Percentiles rank a stretch among this genome's conserved stretches.
phyloP scores from a whole-genome alignment of 2,113 vertebrate genomes.

The Chiloscyllium plagiosum region DNA sequence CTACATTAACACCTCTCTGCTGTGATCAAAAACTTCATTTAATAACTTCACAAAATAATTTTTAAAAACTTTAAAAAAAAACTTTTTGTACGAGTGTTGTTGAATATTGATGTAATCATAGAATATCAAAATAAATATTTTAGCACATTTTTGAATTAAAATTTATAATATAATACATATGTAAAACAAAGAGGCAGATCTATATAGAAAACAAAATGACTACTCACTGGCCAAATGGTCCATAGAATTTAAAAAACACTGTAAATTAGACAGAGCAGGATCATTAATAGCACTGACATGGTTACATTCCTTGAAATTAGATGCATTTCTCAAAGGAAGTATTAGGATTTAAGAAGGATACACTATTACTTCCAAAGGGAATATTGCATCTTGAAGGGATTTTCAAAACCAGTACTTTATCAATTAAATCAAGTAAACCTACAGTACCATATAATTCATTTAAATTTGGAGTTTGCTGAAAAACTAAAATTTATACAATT shows the following conservation, averaged over 20 bases:
- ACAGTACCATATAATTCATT: conserved; percentile 33
- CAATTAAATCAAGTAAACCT: conserved; percentile 36
- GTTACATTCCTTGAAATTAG: conserved; percentile 38
- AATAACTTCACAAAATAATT: neutral
- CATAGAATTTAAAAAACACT: conserved; percentile 26
- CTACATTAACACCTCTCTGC: neutral
- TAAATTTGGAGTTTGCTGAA: conserved; percentile 36
- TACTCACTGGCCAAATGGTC: conserved; percentile 26
- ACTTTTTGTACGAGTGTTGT: too few relatives aligned
- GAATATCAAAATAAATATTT: conserved; percentile 16
- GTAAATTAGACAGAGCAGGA: conserved; percentile 35
- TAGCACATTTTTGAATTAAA: conserved; percentile 2
- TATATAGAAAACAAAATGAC: conserved; percentile 33
- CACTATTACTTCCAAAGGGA: conserved; percentile 37
- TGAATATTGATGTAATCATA: neutral
- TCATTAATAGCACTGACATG: conserved; percentile 36
- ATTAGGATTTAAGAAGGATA: conserved; percentile 37
- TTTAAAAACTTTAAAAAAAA: neutral
- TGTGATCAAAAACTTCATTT: neutral
- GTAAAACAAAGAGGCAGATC: conserved; percentile 7
- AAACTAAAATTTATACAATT: conserved; percentile 35
- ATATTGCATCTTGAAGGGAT: conserved; percentile 24
- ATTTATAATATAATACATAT: neutral
- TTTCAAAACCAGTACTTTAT: conserved; percentile 31
- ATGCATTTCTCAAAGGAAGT: conserved; percentile 37